These are phyloP conservation scores for Pseudonaja textilis DNA, from an alignment of 2,113 vertebrate genomes.

Conservation along the genomic window DNA sequence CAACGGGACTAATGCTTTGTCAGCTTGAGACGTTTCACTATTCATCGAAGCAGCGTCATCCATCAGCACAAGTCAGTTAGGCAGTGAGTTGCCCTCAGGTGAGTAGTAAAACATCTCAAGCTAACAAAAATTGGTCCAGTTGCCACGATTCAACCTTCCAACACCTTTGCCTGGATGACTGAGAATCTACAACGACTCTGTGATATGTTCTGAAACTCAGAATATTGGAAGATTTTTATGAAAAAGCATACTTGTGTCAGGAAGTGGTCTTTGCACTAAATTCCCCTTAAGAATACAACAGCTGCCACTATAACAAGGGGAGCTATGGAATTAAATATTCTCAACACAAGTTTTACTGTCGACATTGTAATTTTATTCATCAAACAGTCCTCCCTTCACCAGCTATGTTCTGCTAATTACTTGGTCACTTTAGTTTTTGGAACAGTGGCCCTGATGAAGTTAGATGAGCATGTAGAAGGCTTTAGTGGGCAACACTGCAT, in stretches of 20 bases:
- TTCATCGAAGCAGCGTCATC: too few species aligned
- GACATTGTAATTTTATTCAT: conserved; percentile 56
- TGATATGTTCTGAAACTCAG: background rate
- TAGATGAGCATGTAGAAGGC: background rate
- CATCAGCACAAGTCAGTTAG: too few species aligned
- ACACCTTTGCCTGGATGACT: too few species aligned
- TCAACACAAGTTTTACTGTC: conserved; percentile 55
- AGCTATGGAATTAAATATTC: conserved; percentile 57
- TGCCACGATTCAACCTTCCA: too few species aligned
- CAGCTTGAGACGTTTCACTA: too few species aligned
- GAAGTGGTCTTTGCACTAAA: conserved; percentile 26
- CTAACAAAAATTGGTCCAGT: too few species aligned
- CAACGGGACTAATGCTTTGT: too few species aligned
- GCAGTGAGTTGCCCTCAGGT: too few species aligned
- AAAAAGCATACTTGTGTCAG: background rate
- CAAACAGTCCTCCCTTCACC: conserved; percentile 65
- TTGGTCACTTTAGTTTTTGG: conserved; percentile 48
- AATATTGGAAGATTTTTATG: background rate
- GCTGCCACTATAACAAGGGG: conserved; percentile 64
- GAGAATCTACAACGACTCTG: too few species aligned
- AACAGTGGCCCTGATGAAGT: conserved; percentile 25
- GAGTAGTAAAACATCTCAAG: too few species aligned
- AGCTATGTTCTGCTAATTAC: conserved; percentile 57
- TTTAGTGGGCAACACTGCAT: too few species aligned
- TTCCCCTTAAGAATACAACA: conserved; percentile 59